A percentile compares a stretch with the other conserved stretches of the same genome.
These are phyloP conservation scores for Zootermopsis nevadensis DNA, from an alignment of 2,888 invertebrate genomes.

Conservation along the genomic window DNA sequence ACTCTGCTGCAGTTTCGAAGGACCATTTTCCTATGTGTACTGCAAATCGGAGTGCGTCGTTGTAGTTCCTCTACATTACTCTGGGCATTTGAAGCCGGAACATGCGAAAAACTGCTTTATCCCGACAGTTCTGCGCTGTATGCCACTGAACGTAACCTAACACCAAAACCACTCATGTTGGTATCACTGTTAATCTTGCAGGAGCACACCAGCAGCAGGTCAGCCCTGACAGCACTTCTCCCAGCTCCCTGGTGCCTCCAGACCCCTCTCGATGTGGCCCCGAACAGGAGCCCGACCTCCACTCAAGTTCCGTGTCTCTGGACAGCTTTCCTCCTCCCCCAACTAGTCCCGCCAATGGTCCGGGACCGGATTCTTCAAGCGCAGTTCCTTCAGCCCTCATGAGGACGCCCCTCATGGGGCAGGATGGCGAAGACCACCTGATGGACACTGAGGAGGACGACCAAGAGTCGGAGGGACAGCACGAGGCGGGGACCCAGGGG, in stretches of 20 bases:
- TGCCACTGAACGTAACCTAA: no score
- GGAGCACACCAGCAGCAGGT: slow-evolving; percentile 69
- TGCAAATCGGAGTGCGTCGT: no score
- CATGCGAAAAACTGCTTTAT: no score
- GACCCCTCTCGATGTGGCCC: slow-evolving; percentile 33
- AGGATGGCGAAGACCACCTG: slow-evolving; percentile 20
- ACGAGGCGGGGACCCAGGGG: slow-evolving; percentile 59
- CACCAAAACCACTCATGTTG: no score
- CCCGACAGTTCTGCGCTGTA: no score
- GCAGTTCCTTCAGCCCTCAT: slow-evolving; percentile 15
- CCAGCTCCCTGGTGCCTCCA: slow-evolving; percentile 38
- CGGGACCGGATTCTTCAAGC: slow-evolving; percentile 22
- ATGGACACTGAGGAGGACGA: slow-evolving; percentile 63
- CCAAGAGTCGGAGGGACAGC: slow-evolving; percentile 57
- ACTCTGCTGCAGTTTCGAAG: no score
- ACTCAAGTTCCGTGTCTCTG: slow-evolving; percentile 26
- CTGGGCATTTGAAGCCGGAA: no score
- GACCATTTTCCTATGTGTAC: no score
- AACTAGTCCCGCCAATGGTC: slow-evolving; percentile 9
- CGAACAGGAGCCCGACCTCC: slow-evolving; percentile 53
- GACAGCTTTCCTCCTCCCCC: slow-evolving; percentile 9
- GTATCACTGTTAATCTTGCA: background rate
- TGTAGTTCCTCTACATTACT: no score
- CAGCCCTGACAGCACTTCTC: slow-evolving; percentile 77
- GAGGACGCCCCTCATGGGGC: slow-evolving; percentile 29